Conservation (phyloP, 2,888 invertebrate genomes). For the Pharmacophagus antenor region DNA sequence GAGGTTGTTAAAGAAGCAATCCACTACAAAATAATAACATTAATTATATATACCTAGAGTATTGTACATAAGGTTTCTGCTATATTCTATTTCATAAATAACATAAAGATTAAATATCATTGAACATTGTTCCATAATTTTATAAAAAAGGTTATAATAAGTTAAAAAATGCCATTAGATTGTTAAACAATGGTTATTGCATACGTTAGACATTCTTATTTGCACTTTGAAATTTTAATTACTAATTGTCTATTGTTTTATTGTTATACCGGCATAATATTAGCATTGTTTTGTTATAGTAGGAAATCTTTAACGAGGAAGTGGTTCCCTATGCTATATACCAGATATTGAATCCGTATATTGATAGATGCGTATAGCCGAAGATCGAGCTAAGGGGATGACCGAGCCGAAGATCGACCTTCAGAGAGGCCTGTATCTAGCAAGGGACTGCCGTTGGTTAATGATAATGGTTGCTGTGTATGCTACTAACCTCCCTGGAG, state of each 20-base stretch:
- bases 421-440: too few relatives aligned
- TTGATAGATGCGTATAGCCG: too few relatives aligned
- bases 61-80: neutral
- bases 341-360: neutral
- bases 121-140: neutral
- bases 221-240: constrained; percentile 44
- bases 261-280: constrained; percentile 44
- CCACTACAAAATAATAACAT: too few relatives aligned
- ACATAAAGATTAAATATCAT: neutral
- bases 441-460: too few relatives aligned
- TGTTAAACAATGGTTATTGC: constrained; percentile 18
- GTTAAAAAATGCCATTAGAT: constrained; percentile 1
- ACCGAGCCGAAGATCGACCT: too few relatives aligned
- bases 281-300: constrained; percentile 33
- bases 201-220: constrained; percentile 2
- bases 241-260: constrained; percentile 60
- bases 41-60: too few relatives aligned
- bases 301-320: constrained; percentile 5
- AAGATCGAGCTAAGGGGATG: too few relatives aligned
- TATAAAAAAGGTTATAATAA: neutral
- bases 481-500: too few relatives aligned
- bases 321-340: neutral
- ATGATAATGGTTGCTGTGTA: too few relatives aligned
- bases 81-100: neutral
- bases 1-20: too few relatives aligned